Conservation (phyloP, 2,888 invertebrate species). For the Diogma glabrata region DNA sequence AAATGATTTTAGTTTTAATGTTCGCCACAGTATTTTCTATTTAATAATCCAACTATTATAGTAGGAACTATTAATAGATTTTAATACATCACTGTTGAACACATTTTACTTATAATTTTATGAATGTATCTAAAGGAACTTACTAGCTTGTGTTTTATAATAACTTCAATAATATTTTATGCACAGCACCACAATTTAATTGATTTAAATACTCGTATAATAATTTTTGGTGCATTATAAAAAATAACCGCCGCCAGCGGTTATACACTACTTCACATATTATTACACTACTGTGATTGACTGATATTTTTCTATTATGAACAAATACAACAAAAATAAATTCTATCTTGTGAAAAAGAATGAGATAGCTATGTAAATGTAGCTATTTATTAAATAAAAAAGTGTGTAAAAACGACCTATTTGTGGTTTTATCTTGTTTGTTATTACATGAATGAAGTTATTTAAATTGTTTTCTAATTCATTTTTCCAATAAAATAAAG, state of each 20-base stretch:
- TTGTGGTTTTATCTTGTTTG: background rate
- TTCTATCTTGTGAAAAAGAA: background rate
- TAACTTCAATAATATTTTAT: background rate
- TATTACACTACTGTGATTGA: background rate
- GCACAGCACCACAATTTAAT: background rate
- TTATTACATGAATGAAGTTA: background rate
- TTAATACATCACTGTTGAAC: too few species aligned
- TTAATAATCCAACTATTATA: too few species aligned
- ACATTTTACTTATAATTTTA: slow-evolving; percentile 3
- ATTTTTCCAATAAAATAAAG: background rate
- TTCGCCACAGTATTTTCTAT: too few species aligned
- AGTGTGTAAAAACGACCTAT: too few species aligned
- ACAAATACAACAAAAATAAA: background rate
- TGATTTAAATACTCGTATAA: too few species aligned
- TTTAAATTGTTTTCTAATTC: background rate
- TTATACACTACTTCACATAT: slow-evolving; percentile 1
- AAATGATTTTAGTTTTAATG: too few species aligned
- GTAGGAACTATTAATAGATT: too few species aligned
- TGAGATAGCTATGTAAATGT: background rate
- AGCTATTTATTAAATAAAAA: background rate
- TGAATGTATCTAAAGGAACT: background rate
- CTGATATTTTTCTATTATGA: background rate
- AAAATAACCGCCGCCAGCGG: background rate
- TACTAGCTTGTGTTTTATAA: background rate
- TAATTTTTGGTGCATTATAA: background rate